Percentiles rank a stretch among this genome's conserved stretches.
Evolutionary conservation across 2,113 vertebrate genomes (phyloP).

Genomic region (Protobothrops mucrosquamatus): DNA sequence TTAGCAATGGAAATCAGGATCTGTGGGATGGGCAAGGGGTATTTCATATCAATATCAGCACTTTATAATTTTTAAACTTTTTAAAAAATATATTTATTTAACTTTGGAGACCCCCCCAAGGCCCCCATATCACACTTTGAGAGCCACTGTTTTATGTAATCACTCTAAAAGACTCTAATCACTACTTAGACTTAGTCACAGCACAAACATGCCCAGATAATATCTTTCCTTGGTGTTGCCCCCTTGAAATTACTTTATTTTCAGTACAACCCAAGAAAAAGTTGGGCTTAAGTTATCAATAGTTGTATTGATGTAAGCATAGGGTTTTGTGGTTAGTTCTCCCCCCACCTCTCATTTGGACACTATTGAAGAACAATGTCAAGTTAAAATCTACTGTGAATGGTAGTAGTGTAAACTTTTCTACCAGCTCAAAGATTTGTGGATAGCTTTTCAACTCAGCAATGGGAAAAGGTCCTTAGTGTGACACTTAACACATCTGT

Average conservation of each 20-base stretch:
- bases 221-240: not conserved
- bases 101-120: not conserved
- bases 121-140: not conserved
- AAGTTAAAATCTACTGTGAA: not conserved
- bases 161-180: not conserved
- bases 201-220: no score
- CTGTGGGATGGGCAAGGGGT: not conserved
- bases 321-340: not conserved
- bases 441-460: not conserved
- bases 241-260: not conserved
- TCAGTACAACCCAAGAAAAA: not conserved
- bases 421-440: not conserved
- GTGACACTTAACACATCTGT: not conserved
- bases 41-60: not conserved
- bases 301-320: not conserved
- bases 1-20: not conserved
- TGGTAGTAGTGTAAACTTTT: not conserved
- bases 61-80: not conserved
- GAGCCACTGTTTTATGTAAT: not conserved
- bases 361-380: not conserved
- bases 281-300: not conserved
- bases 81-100: not conserved
- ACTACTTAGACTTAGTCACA: not conserved
- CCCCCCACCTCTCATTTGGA: not conserved
- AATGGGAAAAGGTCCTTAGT: not conserved